Base-by-base conservation (phyloP, 2,888 invertebrate species). In the Dascillus cervinus region DNA sequence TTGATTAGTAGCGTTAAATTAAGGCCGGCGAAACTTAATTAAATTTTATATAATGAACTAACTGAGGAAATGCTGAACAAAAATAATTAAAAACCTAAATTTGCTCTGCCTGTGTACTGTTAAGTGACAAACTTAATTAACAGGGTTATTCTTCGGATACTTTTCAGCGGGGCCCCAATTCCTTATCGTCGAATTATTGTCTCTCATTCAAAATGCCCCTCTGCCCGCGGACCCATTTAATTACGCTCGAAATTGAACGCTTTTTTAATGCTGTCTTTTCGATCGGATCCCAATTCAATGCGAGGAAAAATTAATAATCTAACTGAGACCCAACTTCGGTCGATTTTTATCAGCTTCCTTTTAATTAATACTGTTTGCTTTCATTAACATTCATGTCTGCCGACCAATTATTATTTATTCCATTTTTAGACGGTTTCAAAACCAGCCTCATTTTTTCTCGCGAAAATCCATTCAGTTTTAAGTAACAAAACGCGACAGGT, bases 1-100 rank as follows among this genome's bases (percentile, higher is more conserved):
- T 65, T 65, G 65, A 65, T 65, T 65, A 65, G 65, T 64, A 65
- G 64, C 65, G 65, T 65, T 65, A 65, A 65, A 65, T 65, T 65
- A 64, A 64, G 64, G 60, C 59, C 59, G 60, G 56, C 61, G 62
- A 63, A 64, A 64, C 66, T 65, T 66, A 65, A 66, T 65, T 66
- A 65, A 65, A 66, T 65, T 65, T 66, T 60, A 65, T 65, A 66
- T 66, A 66, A 66, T 65, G 66, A 65, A 65, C 64, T 65, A 63
- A 65, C 62, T 64, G 65, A 64, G 64, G 64, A 66, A 65, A 65
- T 63, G 64, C 64, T 62, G 64, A 64, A 65, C 65, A 66, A 64
- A 65, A 66, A 65, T 66, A 66, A 66, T 66, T 66, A 66, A 66
- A 65, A 65, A 66, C 64, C 65, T 61, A 64, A 65, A 65, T 64